Evolutionary conservation across 2,797 vertebrate species (phyloP), one percentile per base, ranked within the genome.

Genomic region (Galago senegalensis): DNA sequence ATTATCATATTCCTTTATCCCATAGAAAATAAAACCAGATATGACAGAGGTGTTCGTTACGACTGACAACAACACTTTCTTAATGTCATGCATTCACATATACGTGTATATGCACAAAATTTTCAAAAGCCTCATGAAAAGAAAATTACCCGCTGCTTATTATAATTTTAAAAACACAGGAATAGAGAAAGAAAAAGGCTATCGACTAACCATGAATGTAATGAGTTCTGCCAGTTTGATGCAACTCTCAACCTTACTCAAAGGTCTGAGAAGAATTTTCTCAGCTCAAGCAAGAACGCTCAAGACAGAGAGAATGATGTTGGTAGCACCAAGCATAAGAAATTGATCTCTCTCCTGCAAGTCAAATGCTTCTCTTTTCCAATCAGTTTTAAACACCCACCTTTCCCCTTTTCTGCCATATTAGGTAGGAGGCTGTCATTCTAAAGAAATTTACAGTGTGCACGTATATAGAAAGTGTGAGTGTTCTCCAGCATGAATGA

Each of bases 391-490:
- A 70, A 91, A 89, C 14, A 70, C 34, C 70, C 40, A 76, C 61
- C 58, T 89, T 91, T 20, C 61, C 27, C 40, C 18, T 72, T 67
- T 82, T 85, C 70, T 85, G 83, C 80, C 70, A 43, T 37, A 63
- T 87, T 85, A 96, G 56, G 21, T 60, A 31, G 25, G 37, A 93
- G 60, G 49, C 69, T 97, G 60, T 65, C 94, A 82, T 93, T 89
- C 53, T 80, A 87, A 73, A 83, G 73, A 93, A 92, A 86, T 65
- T 20, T 83, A 88, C 14, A 73, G 56, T 58, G 8, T 40, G 13
- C 10, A 1, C 46, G 9, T 53, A 46, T 7, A 73, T 37, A 53
- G 69, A 60, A 77, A 81, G 46, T 25, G 7, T 34, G 63, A 61
- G 49, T 70, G 16, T 79, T 91, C 76, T 56, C 84, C 27, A 23